Base-by-base conservation (phyloP, 2,888 invertebrate genomes). In the Incurvaria masculella region DNA sequence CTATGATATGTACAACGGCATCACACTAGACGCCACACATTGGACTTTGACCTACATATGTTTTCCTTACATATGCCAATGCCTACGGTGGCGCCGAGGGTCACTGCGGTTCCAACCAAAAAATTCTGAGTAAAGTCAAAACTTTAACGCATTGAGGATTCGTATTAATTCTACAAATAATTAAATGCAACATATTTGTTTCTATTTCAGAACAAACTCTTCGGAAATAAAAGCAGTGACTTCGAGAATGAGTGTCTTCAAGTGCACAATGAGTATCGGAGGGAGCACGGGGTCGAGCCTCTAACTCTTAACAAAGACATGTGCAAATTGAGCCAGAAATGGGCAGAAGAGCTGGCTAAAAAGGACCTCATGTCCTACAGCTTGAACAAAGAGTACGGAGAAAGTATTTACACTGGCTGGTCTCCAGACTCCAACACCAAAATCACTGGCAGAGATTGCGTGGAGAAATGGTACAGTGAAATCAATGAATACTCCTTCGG, bases 381-480 rank as follows among this genome's bases (percentile, higher is more conserved):
- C 38, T 76, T 83, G 1, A 82, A 84, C 53, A 80, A 81, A 52
- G 78, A 76, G 21, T 87, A 85, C 52, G 78, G 87, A 14, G 89
- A 89, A 66, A 89, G 86, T 61, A 80, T 90, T 45, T 89, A 84
- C 61, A 84, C 84, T 48, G 81, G 87, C 51, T 86, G 86, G 73
- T 84, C 87, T 43, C 79, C 84, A 8, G 84, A 87, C 58, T 80
- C 85, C 1, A 82, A 82, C 54, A 72, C 82, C n/a, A 79, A 81
- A 52, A 81, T 88, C 14, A 81, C 80, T 44, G 87, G 88, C 16
- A 79, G 81, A 55, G 87, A 88, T 57, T 85, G 88, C 16, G 81
- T 88, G 4, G 84, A 87, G 2, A 84, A 83, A 63, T 91, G 90
- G 91, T 91, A 91, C 65, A 83, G 82, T 33, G 90, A 90, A 69